Base-by-base conservation (phyloP, 2,888 invertebrate species). In the Tortricodes alternella region DNA sequence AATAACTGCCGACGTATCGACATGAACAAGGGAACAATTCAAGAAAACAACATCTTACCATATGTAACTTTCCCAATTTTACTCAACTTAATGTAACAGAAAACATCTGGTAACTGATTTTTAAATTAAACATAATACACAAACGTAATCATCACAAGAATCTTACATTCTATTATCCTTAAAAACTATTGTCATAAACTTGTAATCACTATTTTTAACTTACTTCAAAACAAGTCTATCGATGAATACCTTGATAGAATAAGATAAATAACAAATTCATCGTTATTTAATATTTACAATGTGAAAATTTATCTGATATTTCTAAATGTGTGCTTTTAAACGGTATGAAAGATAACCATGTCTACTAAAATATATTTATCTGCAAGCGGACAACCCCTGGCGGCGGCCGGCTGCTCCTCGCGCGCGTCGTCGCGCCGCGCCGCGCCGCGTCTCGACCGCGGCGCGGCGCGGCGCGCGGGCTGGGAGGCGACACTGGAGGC, bases 231-330 rank as follows among this genome's bases (percentile, higher is more conserved):
- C 83, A 88, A 87, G 81, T 84, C 79, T 82, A 86, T 84, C 77
- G 78, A 85, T 80, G 80, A 82, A 70, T 85, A 81, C 79, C 74
- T 80, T 82, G 83, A 85, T 85, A 85, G 78, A 86, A 83, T 83
- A 85, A 83, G 85, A 82, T 85, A 87, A 87, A 88, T 89, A 89
- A 89, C 89, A 88, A 86, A 84, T 83, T 78, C 76, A 80, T 77
- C 78, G 74, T 80, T 75, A 80, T 78, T 77, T 78, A 63, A 77
- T 89, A 89, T 89, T 79, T 89, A 89, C 89, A 89, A 77, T 73
- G 73, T 80, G 76, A 73, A 77, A 79, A 73, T 74, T 83, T 84
- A 86, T 75, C 70, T 72, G 76, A 76, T 80, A 74, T 80, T 82
- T 82, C 84, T 82, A 83, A 70, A 15, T 78, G 76, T 76, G 80